Evolutionary conservation across 1,140 invertebrate genomes (phyloP).

Genomic region (Saccostrea echinata): DNA sequence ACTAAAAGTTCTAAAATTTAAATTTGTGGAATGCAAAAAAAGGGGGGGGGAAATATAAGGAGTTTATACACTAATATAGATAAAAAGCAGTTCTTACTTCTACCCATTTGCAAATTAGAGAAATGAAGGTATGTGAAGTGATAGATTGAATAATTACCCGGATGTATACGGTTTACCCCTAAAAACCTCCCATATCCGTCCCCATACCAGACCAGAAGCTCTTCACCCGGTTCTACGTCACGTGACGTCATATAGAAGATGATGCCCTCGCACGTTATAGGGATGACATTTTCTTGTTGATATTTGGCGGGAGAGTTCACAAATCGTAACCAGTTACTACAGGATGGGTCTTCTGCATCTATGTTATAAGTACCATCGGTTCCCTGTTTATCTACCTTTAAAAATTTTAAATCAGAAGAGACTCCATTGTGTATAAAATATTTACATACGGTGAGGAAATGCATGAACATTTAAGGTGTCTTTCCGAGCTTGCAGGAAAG

Average conservation of each 20-base stretch:
- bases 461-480: too few relatives aligned
- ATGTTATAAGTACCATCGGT: conserved; percentile 69
- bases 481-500: too few relatives aligned
- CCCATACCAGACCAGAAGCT: conserved; percentile 83
- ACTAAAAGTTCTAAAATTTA: too few relatives aligned
- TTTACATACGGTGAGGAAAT: too few relatives aligned
- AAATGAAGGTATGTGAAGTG: too few relatives aligned
- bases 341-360: conserved; percentile 77
- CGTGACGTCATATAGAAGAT: conserved; percentile 79
- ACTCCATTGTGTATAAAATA: too few relatives aligned
- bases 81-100: too few relatives aligned
- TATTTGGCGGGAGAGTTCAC: conserved; percentile 82
- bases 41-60: too few relatives aligned
- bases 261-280: conserved; percentile 81
- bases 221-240: conserved; percentile 60
- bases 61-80: too few relatives aligned
- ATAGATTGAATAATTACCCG: not conserved
- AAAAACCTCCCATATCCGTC: conserved; percentile 79
- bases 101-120: too few relatives aligned
- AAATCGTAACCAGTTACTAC: conserved; percentile 83
- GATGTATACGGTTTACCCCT: conserved; percentile 55
- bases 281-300: conserved; percentile 81
- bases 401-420: not conserved
- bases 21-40: too few relatives aligned
- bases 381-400: conserved; percentile 29